Evolutionary conservation across 2,888 invertebrate genomes (phyloP).

Genomic region (Clistopyga incitator): DNA sequence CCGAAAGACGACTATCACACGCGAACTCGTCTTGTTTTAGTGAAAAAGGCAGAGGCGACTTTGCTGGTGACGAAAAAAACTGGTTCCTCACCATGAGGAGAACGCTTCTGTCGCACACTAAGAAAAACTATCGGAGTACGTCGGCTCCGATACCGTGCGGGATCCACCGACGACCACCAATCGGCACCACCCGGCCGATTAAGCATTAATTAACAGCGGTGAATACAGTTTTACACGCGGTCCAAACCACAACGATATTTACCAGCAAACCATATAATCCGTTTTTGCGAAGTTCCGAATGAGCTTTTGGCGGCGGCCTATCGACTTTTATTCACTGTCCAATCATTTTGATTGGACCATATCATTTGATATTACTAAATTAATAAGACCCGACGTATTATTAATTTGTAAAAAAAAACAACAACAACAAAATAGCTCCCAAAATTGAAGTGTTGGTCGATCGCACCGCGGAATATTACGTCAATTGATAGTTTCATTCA

Average conservation of each 20-base stretch:
- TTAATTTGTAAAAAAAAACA: too few species aligned
- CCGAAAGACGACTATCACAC: constrained; percentile 47
- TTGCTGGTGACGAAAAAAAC: constrained; percentile 53
- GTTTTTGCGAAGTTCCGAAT: not conserved
- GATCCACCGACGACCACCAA: not conserved
- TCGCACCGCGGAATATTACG: not conserved
- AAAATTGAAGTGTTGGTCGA: too few species aligned
- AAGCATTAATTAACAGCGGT: constrained; percentile 29
- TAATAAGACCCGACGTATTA: too few species aligned
- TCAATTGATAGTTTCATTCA: not conserved
- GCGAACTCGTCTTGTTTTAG: constrained; percentile 35
- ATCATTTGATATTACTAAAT: too few species aligned
- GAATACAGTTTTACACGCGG: constrained; percentile 26
- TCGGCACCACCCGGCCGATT: constrained; percentile 11
- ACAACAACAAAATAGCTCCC: too few species aligned
- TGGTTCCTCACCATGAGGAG: constrained; percentile 49
- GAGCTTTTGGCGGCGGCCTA: not conserved
- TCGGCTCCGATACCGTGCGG: not conserved
- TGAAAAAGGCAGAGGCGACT: constrained; percentile 46
- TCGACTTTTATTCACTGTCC: too few species aligned
- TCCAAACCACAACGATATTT: constrained; percentile 4
- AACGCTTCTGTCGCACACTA: constrained; percentile 26
- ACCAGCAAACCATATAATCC: not conserved
- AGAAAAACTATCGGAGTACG: constrained; percentile 48
- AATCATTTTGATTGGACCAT: too few species aligned